Base-by-base conservation (phyloP, 2,888 invertebrate genomes). In the Taphrorychus bicolor region DNA sequence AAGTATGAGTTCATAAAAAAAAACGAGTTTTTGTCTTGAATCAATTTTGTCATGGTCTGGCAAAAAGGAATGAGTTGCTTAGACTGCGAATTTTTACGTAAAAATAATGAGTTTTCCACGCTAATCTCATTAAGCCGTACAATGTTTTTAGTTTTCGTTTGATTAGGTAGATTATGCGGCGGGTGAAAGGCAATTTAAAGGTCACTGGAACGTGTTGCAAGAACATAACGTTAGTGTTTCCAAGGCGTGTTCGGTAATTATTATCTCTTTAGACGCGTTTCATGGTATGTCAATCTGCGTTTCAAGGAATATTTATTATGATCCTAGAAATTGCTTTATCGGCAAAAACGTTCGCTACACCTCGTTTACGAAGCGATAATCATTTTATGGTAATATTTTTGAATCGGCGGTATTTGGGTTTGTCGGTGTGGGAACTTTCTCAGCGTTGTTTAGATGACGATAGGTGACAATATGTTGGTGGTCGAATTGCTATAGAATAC, bases 171-270 rank as follows among this genome's bases (percentile, higher is more conserved):
- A 57, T 22, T 54, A 54, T 51, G 51, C 51, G 45, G 49, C 48
- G 49, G 66, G 66, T 66, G 66, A 66, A 66, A 66, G 66, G 66
- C 53, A 18, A 57, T 42, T 60, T 66, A 61, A 56, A 66, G 66
- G 66, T 56, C 66, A 59, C 49, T 52, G 40, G 42, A 40, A 54
- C 66, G 53, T 53, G 54, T 66, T 66, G 66, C 56, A 66, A 66
- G 23, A 59, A 58, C 58, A 16, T 48, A 59, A 59, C 42, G 42
- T 24, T 52, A 52, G 23, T 41, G 59, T 64, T 64, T 42, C 48
- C 9, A 24, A 64, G 63, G 51, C 24, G 58, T 58, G 58, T 40
- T 14, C 58, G 57, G 2, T 45, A 45, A 45, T 45, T 45, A 45
- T 45, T 45, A 45, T 45, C 45, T 45, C 45, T 45, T 45, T 45